Base-by-base conservation (phyloP, 2,113 vertebrate species). In the Syngnathus floridae region DNA sequence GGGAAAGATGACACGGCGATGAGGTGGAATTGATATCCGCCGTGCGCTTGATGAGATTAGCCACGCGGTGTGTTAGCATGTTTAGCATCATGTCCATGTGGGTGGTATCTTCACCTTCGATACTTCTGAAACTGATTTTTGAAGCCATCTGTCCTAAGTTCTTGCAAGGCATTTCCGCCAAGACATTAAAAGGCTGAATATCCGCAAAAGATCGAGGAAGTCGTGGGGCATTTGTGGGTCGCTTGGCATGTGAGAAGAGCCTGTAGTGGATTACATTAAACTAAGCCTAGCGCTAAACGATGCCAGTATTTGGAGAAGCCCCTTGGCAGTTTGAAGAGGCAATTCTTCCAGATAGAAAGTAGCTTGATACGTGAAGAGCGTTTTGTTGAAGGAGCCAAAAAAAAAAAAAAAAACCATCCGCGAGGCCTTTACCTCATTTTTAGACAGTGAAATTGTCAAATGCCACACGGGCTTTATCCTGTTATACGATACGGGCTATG, bases 271-370 rank as follows among this genome's bases (percentile, higher is more conserved):
- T 70, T 73, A 75, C 70, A 65, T 79, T 82, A 71, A 68, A 46
- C 49, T 75, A 71, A 78, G 76, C 74, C 76, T 68, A 65, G 64
- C 61, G 36, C 78, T 85, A 72, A 84, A 79, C 81, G 69, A 81
- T 84, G 74, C 72, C 66, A 76, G 70, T 72, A 67, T 74, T 86
- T 86, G 48, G 31, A 82, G 73, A 69, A 83, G 72, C 67, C 48
- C 49, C 74, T 85, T 76, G 84, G 80, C 78, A 75, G 67, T 7
- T 55, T 73, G 71, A 60, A 79, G 76, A 81, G 77, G 75, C 74
- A 73, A 85, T 86, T 82, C 80, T 79, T 84, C 79, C 64, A 36
- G 55, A 76, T 71, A 76, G 81, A 84, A 87, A 86, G 78, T 82
- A 84, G 81, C 75, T 69, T 86, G 74, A 82, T 75, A 76, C 84